A percentile compares a stretch with the other conserved stretches of the same genome.
Conservation (phyloP, 2,797 vertebrate genomes). For the Galaxias olidus region DNA sequence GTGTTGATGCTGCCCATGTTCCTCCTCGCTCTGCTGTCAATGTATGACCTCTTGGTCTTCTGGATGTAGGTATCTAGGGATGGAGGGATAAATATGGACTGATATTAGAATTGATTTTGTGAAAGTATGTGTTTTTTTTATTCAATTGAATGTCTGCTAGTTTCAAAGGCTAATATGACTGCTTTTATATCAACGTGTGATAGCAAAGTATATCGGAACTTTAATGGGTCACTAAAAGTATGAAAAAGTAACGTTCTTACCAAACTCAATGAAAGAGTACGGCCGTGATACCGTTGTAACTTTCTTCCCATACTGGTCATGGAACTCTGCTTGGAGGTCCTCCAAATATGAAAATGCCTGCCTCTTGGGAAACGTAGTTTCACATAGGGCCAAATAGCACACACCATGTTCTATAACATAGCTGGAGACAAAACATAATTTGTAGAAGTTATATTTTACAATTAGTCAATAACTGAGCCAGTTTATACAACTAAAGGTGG, state of each 20-base stretch:
- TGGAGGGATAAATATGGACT: neutral
- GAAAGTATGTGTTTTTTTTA: no score
- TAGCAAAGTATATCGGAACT: no score
- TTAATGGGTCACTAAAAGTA: no score
- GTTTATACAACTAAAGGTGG: neutral
- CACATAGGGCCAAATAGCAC: conserved; percentile 89
- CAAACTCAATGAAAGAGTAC: conserved; percentile 95
- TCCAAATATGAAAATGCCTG: conserved; percentile 88
- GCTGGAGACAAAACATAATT: conserved; percentile 59
- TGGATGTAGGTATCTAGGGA: conserved; percentile 91
- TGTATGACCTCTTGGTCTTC: conserved; percentile 90
- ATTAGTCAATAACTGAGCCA: no score
- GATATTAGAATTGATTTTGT: no score
- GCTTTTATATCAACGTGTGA: no score
- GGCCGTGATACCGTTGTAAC: conserved; percentile 86
- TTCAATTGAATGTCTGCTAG: no score
- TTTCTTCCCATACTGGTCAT: conserved; percentile 87
- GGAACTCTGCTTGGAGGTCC: conserved; percentile 87
- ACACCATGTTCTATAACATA: conserved; percentile 89
- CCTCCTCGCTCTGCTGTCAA: conserved; percentile 87
- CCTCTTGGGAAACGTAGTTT: conserved; percentile 88
- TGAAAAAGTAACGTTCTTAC: conserved; percentile 64
- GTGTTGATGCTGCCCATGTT: conserved; percentile 90
- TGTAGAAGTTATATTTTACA: no score
- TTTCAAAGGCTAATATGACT: no score